A percentile compares a stretch with the other conserved stretches of the same genome.
Conservation (phyloP, 2,888 invertebrate species). For the Hemistola chrysoprasaria region DNA sequence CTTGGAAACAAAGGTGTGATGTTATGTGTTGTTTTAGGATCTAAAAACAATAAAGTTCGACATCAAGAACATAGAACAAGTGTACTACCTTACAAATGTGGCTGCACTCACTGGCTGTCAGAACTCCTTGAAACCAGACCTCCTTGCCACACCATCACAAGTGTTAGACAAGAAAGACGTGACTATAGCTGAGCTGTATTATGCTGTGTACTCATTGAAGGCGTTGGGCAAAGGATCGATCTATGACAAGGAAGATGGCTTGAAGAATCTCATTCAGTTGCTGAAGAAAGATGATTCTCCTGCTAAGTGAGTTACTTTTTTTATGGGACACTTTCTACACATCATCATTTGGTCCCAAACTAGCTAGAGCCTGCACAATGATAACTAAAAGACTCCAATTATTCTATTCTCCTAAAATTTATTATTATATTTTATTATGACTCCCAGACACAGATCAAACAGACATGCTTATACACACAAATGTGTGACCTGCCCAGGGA, state of each 20-base stretch:
- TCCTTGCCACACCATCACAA: slow-evolving; percentile 74
- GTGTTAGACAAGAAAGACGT: slow-evolving; percentile 85
- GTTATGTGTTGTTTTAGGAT: too few relatives aligned
- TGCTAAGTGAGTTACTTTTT: slow-evolving; percentile 77
- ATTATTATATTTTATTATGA: too few relatives aligned
- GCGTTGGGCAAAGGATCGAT: slow-evolving; percentile 85
- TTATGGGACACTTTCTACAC: slow-evolving; percentile 15
- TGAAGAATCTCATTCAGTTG: slow-evolving; percentile 87
- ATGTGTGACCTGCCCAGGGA: too few relatives aligned
- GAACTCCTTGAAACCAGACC: slow-evolving; percentile 72
- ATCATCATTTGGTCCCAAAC: too few relatives aligned
- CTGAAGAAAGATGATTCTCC: slow-evolving; percentile 93
- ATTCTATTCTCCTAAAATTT: too few relatives aligned
- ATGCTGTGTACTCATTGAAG: slow-evolving; percentile 87
- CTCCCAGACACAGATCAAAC: too few relatives aligned
- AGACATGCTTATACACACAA: too few relatives aligned
- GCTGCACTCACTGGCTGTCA: slow-evolving; percentile 82
- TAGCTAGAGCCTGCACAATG: too few relatives aligned
- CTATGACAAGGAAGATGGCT: slow-evolving; percentile 85
- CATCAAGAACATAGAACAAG: slow-evolving; percentile 73
- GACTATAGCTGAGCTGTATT: slow-evolving; percentile 87
- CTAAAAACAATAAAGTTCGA: slow-evolving; percentile 63
- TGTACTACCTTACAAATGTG: slow-evolving; percentile 85
- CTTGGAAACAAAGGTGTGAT: too few relatives aligned
- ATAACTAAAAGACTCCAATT: too few relatives aligned